Evolutionary conservation across 2,113 vertebrate species (phyloP), one percentile per base, ranked within the genome.

Genomic region (Podarcis muralis): DNA sequence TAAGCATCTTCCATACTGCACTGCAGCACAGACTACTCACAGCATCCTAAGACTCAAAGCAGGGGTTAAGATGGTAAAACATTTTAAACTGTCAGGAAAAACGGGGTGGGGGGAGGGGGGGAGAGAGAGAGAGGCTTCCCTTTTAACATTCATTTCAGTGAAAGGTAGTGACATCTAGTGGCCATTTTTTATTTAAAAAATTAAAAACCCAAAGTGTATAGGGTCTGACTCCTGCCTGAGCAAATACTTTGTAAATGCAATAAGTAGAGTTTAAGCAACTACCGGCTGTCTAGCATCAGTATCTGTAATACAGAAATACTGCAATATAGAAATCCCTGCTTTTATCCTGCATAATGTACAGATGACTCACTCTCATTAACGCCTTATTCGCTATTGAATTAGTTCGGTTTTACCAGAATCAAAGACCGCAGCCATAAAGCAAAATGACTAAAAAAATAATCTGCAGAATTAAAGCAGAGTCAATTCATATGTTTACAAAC

Each of bases 121-220:
- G 23, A 68, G 16, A 0, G 30, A 27, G 18, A 43, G 6, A 25
- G 2, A 18, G 12, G 1, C 53, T 81, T 30, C 15, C 0, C 5
- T 65, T 68, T 37, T 82, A 81, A 65, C 62, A 81, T 90, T 13
- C 35, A 0, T 75, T 91, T 92, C 91, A 84, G 91, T 93, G 96
- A 94, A 93, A 94, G 75, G 86, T 91, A 90, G 93, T 92, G 91
- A 96, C 96, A 95, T 87, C 96, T 96, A 93, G 95, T 92, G 96
- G 96, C 40, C 59, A 0, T 0, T 12, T 59, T 91, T 9, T 9
- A 48, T 65, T 78, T 88, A 94, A 69, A 89, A 62, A 62, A 62
- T 2, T 5, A 20, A 74, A 13, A 32, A n/a, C 91, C 85, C 18
- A 53, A 48, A 68, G 35, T 40, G 18, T 43, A 5, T 32, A 69